Percentiles rank a stretch among this genome's conserved stretches.
Conservation (phyloP, 2,888 invertebrate species). For the Hyposoter dolosus region DNA sequence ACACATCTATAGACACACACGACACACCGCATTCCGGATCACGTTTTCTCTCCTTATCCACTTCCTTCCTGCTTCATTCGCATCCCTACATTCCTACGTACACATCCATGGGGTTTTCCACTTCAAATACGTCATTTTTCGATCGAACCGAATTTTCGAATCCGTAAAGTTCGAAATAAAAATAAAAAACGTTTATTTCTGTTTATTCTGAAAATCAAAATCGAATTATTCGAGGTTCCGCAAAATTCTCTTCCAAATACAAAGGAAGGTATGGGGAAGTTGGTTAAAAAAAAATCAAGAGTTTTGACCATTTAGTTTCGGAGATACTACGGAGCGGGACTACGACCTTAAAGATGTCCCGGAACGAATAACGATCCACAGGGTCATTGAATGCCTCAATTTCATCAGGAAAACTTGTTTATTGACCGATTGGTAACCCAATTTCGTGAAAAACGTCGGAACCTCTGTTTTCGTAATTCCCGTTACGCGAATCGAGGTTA, state of each 20-base stretch:
- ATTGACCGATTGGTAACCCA: constrained; percentile 17
- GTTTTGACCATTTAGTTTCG: too few species aligned
- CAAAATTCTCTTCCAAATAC: too few species aligned
- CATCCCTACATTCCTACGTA: neutral
- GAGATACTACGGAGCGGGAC: too few species aligned
- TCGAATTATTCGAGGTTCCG: too few species aligned
- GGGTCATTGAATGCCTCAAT: neutral
- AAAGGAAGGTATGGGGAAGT: too few species aligned
- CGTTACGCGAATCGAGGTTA: constrained; percentile 52
- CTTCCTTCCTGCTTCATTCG: constrained; percentile 25
- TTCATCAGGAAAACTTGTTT: neutral
- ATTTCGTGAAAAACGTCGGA: too few species aligned
- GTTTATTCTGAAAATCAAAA: too few species aligned
- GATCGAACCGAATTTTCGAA: neutral
- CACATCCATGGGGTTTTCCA: neutral
- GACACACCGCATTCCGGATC: constrained; percentile 49
- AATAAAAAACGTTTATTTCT: neutral
- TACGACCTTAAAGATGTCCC: too few species aligned
- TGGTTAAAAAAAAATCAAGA: too few species aligned
- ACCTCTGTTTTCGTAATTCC: too few species aligned
- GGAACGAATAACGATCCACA: neutral
- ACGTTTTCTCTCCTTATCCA: constrained; percentile 47
- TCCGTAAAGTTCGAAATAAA: neutral
- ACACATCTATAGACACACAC: constrained; percentile 19
- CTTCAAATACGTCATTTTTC: neutral